These are phyloP conservation scores for Neofelis nebulosa DNA, from an alignment of 2,113 vertebrate genomes.

Conservation along the genomic window DNA sequence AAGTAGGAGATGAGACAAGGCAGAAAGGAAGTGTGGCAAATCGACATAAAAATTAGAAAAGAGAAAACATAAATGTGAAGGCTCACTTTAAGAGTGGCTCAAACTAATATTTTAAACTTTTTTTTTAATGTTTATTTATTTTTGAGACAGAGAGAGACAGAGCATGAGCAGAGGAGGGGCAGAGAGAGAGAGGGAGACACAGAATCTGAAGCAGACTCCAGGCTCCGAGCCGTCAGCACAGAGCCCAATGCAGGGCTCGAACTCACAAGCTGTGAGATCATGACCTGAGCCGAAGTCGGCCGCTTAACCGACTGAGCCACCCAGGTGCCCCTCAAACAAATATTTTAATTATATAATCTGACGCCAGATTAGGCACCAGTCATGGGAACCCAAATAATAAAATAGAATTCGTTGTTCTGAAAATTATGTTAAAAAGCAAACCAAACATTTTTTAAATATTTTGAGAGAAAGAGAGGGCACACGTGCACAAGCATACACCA, in stretches of 20 bases:
- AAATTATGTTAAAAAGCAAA: constrained; percentile 12
- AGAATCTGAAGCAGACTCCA: too few relatives aligned
- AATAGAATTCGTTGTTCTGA: not conserved
- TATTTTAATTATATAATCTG: constrained; percentile 7
- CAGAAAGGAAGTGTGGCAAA: not conserved
- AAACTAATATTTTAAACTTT: not conserved
- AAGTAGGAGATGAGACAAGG: not conserved
- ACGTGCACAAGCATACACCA: too few relatives aligned
- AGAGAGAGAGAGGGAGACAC: too few relatives aligned
- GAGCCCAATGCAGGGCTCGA: accelerated
- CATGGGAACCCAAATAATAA: not conserved
- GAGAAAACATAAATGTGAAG: not conserved
- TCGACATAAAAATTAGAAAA: not conserved
- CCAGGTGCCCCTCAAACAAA: not conserved
- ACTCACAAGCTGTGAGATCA: too few relatives aligned
- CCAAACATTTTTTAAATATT: not conserved
- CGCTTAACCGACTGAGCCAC: too few relatives aligned
- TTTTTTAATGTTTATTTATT: too few relatives aligned
- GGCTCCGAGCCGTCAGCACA: too few relatives aligned
- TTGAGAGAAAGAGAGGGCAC: too few relatives aligned
- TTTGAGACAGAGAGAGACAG: too few relatives aligned
- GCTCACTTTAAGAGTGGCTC: not conserved
- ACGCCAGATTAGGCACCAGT: not conserved
- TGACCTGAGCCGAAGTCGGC: too few relatives aligned
- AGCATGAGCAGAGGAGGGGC: too few relatives aligned